Evolutionary conservation across 35 echinoderm and acorn worm genomes (phyloP), one percentile per base, ranked within the genome.

Genomic region (Heliocidaris tuberculata): DNA sequence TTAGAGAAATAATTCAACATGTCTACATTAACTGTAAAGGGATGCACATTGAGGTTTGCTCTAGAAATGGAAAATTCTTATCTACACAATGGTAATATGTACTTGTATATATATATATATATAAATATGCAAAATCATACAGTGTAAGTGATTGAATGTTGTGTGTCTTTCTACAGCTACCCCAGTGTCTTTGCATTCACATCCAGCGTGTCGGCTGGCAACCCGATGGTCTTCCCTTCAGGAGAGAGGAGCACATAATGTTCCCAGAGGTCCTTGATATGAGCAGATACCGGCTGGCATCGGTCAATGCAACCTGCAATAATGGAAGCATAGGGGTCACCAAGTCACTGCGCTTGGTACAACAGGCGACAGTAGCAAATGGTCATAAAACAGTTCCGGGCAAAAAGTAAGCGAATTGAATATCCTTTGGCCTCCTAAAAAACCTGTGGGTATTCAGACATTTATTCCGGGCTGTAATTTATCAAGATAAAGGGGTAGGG

Each of bases 151-250:
- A 56, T 12, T 56, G 11, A 56, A 9, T 56, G 52, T 15, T 56
- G 10, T 2, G 15, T 56, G 7, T 56, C 52, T 78, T 78, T 93
- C 90, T 47, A 2, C 93, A 99, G 98, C 71, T 99, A 52, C 98
- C 98, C 61, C 98, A 99, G 54, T 99, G 98, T 54, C 92, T 99
- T n/a, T 99, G 98, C 71, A 95, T 99, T 30, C 96, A 97, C 78
- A 92, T 99, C 9, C 96, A 99, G 90, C 86, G 98, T 29, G 95
- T 97, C 5, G 95, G 61, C 27, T 97, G 98, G 98, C 93, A 85
- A 31, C 12, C 92, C 6, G 94, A 96, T 31, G 96, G 98, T 29
- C 94, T 94, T 31, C 98, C 98, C 9, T 95, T 95, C 86, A 94
- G 96, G 86, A 95, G 95, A 60, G 96, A 97, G 42, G 96, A 97